A percentile compares a stretch with the other conserved stretches of the same genome.
Conservation (phyloP, 2,888 invertebrate species). For the Ochropleura leucogaster region DNA sequence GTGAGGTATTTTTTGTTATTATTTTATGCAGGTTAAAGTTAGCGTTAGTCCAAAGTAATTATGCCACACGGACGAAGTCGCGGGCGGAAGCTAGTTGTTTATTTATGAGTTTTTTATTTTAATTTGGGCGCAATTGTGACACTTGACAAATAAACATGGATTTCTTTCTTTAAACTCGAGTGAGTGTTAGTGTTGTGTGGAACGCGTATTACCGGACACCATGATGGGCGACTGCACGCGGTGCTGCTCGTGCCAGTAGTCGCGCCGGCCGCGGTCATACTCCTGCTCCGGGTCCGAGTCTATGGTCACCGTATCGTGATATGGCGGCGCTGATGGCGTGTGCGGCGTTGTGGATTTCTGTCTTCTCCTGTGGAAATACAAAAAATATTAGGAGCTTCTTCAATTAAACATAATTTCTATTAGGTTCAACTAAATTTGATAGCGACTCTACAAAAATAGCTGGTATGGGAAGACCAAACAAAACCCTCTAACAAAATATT, state of each 20-base stretch:
- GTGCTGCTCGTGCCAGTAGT: conserved; percentile 84
- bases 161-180: not conserved
- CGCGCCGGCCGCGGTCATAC: conserved; percentile 80
- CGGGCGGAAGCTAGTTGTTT: too few relatives aligned
- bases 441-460: too few relatives aligned
- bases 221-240: conserved; percentile 83
- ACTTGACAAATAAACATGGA: too few relatives aligned
- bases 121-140: too few relatives aligned
- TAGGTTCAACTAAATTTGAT: not conserved
- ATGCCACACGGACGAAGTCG: too few relatives aligned
- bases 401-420: not conserved
- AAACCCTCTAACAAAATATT: not conserved
- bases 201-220: conserved; percentile 79
- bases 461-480: not conserved
- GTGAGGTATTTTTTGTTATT: too few relatives aligned
- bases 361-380: conserved; percentile 74
- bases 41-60: too few relatives aligned
- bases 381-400: not conserved
- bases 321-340: conserved; percentile 92
- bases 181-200: not conserved
- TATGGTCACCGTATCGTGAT: conserved; percentile 88
- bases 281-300: conserved; percentile 86
- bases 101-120: too few relatives aligned
- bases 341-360: conserved; percentile 92
- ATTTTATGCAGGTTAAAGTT: too few relatives aligned